A percentile compares a stretch with the other conserved stretches of the same genome.
phyloP scores from a whole-genome alignment of 2,888 invertebrate genomes.

The Pseudolycoriella hygida region DNA sequence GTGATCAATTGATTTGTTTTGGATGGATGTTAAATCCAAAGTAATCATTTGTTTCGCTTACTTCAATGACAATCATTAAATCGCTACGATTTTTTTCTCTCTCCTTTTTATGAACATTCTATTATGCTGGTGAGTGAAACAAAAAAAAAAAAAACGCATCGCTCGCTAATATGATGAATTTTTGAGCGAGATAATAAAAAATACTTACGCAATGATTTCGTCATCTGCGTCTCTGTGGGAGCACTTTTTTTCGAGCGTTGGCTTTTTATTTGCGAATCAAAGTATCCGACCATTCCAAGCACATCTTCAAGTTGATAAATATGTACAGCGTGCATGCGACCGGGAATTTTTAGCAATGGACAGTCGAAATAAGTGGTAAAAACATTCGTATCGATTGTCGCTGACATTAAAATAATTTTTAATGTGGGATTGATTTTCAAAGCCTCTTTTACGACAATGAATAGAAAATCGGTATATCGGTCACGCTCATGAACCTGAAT shows the following conservation, averaged over 20 bases:
- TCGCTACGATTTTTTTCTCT: too few species aligned
- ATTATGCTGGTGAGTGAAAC: not conserved
- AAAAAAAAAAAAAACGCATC: too few species aligned
- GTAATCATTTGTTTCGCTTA: too few species aligned
- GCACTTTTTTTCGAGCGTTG: not conserved
- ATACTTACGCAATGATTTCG: too few species aligned
- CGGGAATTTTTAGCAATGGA: conserved; percentile 59
- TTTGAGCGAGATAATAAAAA: too few species aligned
- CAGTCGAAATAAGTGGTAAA: conserved; percentile 76
- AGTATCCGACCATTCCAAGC: conserved; percentile 40
- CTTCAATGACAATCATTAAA: too few species aligned
- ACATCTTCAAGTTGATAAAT: conserved; percentile 68
- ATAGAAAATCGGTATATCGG: conserved; percentile 78
- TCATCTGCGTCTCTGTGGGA: not conserved
- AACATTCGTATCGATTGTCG: conserved; percentile 69
- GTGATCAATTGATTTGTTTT: too few species aligned
- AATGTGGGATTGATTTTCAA: conserved; percentile 50
- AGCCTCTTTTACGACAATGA: conserved; percentile 67
- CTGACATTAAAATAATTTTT: conserved; percentile 84
- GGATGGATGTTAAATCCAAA: too few species aligned
- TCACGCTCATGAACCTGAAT: conserved; percentile 71
- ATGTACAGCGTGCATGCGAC: conserved; percentile 55
- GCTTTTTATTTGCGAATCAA: conserved; percentile 18
- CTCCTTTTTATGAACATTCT: too few species aligned
- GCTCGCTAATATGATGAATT: too few species aligned